Evolutionary conservation across 2,888 invertebrate genomes (phyloP).

Genomic region (Dryococelus australis): DNA sequence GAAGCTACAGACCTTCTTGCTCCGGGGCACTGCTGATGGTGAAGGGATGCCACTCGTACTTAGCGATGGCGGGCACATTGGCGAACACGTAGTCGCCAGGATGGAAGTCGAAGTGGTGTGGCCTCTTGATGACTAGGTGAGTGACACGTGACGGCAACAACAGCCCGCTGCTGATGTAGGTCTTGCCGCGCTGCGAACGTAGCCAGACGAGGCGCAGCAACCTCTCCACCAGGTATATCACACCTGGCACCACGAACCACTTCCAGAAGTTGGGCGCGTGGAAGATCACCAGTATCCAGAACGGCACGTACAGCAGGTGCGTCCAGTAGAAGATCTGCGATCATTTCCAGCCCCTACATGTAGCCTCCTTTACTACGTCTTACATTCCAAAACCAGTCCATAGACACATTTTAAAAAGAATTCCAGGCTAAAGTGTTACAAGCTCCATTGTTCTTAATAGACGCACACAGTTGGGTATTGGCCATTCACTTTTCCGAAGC

Average conservation of each 20-base stretch:
- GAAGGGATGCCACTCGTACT: conserved; percentile 97
- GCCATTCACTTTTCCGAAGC: too few relatives aligned
- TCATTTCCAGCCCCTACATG: conserved; percentile 42
- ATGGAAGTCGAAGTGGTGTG: conserved; percentile 84
- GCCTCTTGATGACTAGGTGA: conserved; percentile 88
- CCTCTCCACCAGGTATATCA: conserved; percentile 80
- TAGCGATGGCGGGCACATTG: conserved; percentile 89
- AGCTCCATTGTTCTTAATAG: too few relatives aligned
- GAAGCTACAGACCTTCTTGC: conserved; percentile 69
- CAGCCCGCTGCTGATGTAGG: conserved; percentile 87
- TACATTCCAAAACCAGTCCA: too few relatives aligned
- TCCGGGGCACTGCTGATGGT: conserved; percentile 96
- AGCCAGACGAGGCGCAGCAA: conserved; percentile 64
- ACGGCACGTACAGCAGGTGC: conserved; percentile 86
- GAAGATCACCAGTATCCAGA: conserved; percentile 82
- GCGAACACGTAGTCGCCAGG: conserved; percentile 95
- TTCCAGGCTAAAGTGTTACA: too few relatives aligned
- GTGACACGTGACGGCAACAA: conserved; percentile 89
- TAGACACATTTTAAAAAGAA: too few relatives aligned
- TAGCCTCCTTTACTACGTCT: too few relatives aligned
- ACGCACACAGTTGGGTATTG: too few relatives aligned
- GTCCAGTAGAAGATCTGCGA: conserved; percentile 92
- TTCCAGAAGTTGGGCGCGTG: conserved; percentile 96
- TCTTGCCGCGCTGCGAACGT: conserved; percentile 80
- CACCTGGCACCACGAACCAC: conserved; percentile 87